Conservation (phyloP, 2,113 vertebrate genomes). For the Tachuris rubrigastra region DNA sequence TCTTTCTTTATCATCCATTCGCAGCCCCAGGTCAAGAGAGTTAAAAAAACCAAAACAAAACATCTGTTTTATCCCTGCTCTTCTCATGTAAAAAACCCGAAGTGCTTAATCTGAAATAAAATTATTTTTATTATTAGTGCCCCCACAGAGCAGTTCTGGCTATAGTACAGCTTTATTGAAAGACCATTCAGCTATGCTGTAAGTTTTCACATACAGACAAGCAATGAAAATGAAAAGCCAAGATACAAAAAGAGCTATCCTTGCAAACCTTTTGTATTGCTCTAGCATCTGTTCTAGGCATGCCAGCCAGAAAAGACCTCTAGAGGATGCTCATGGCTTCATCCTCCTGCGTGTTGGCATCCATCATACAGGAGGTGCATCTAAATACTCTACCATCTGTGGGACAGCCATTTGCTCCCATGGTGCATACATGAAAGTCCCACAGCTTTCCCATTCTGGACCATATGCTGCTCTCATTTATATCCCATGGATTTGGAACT, state of each 20-base stretch:
- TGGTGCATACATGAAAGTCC: conserved; percentile 51
- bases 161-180: not conserved
- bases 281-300: not conserved
- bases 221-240: not conserved
- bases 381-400: conserved; percentile 45
- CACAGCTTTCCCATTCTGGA: conserved; percentile 54
- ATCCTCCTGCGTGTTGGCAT: conserved; percentile 15
- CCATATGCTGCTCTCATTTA: conserved; percentile 64
- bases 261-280: conserved; percentile 1
- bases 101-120: not conserved
- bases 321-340: conserved; percentile 26
- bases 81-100: not conserved
- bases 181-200: not conserved
- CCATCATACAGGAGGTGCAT: not conserved
- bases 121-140: not conserved
- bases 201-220: not conserved
- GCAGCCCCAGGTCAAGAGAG: not conserved
- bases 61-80: not conserved
- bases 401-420: conserved; percentile 62
- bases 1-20: not conserved
- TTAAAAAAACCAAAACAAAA: not conserved
- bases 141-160: not conserved
- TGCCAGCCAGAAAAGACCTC: conserved; percentile 27
- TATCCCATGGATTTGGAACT: conserved; percentile 55
- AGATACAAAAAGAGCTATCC: not conserved